Base-by-base conservation (phyloP, 1,140 invertebrate genomes). In the Drosophila varians region DNA sequence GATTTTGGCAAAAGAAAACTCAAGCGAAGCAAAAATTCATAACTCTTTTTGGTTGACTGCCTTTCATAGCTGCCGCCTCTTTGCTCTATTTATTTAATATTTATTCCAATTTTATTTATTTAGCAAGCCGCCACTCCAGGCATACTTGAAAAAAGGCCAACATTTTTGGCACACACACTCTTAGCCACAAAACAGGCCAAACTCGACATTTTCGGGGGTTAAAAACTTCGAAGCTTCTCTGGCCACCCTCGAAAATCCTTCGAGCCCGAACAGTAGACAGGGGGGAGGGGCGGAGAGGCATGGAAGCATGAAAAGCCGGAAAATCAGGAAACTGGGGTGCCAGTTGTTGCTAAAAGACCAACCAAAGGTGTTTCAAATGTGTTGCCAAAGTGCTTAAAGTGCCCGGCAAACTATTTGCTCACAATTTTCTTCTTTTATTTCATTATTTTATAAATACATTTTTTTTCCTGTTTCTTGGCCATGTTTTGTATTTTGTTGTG, bases 81-180 rank as follows among this genome's bases (percentile, higher is more conserved):
- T 62, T 72, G 80, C 75, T 75, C 42, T 71, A 86, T 79, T 84
- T 86, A 86, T 86, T 69, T 84, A 75, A 79, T 84, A 86, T 79
- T 79, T 86, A 84, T 84, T 79, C 79, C 80, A 79, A 76, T 86
- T 86, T 84, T 79, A 84, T 76, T 79, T 84, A 86, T 79, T 86
- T 79, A 86, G 45, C 70, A 49, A 21, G 56, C 46, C 18, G 51
- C 45, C 69, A 68, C 47, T 40, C 40, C 36, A 38, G 6, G 54
- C 56, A 51, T 40, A 54, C 52, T 54, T 54, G 28, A 46, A 58
- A 65, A 64, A 43, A 26, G n/a, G 23, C 26, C 31, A 40, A 60
- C 42, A 56, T 45, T 21, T 45, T 21, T 43, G 42, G 12, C 51
- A 64, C 47, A 23, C 23, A 31, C 47, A 53, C 34, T 42, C 25